Percentiles rank a stretch among this genome's conserved stretches.
phyloP scores from a whole-genome alignment of 2,888 invertebrate genomes.

The Trachelus troglodyta region DNA sequence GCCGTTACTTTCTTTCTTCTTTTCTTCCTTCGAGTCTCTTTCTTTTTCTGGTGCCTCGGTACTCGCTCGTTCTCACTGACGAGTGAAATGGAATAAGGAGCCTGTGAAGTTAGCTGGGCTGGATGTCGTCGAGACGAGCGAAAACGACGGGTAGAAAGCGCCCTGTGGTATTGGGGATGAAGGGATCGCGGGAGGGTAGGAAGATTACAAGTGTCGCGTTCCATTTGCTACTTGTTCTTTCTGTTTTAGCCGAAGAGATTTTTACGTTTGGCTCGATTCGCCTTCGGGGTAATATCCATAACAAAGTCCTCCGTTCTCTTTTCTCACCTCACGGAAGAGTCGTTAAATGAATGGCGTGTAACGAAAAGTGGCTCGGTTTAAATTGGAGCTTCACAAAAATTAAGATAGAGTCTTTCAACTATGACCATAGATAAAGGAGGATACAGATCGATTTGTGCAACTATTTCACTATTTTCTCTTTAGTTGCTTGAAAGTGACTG shows the following conservation, averaged over 20 bases:
- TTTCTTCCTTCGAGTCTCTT: no score
- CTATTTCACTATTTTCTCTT: not conserved
- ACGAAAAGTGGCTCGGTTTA: constrained; percentile 27
- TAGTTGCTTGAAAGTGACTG: not conserved
- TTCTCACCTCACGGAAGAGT: constrained; percentile 24
- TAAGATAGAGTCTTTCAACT: constrained; percentile 23
- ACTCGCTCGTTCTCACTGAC: not conserved
- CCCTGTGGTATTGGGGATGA: constrained; percentile 10
- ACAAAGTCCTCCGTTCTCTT: constrained; percentile 36
- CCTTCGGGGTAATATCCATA: constrained; percentile 39
- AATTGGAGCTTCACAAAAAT: constrained; percentile 32
- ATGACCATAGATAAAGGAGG: not conserved
- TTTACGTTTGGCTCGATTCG: constrained; percentile 30
- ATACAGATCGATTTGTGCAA: not conserved
- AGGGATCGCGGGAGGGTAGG: constrained; percentile 17
- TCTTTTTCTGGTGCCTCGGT: no score
- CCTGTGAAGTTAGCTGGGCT: not conserved
- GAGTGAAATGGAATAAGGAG: not conserved
- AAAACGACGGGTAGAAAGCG: constrained; percentile 8
- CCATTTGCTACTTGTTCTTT: constrained; percentile 42
- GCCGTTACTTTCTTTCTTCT: not conserved
- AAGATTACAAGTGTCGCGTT: constrained; percentile 53
- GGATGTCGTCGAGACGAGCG: not conserved
- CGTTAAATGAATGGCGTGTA: constrained; percentile 47
- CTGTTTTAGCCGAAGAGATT: constrained; percentile 33